Conservation (phyloP, 2,797 vertebrate species). For the Coranthus polyacanthus region DNA sequence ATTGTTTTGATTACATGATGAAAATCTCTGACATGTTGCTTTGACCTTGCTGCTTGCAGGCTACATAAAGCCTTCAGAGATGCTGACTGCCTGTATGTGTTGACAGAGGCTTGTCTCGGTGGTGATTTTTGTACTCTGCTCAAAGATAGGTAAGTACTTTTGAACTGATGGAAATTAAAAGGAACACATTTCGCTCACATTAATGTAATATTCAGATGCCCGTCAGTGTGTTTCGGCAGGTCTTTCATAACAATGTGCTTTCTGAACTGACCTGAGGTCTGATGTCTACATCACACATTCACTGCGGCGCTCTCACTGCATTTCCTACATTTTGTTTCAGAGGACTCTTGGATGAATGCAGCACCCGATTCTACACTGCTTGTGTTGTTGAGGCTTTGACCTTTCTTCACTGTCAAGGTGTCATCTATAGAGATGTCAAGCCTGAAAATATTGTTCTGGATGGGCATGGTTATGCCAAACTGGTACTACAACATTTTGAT, state of each 20-base stretch:
- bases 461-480: slow-evolving; percentile 84
- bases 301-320: neutral
- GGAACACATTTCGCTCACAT: neutral
- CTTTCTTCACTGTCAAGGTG: slow-evolving; percentile 78
- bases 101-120: slow-evolving; percentile 85
- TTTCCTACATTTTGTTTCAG: slow-evolving; percentile 57
- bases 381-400: slow-evolving; percentile 83
- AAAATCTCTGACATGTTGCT: slow-evolving; percentile 9
- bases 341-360: slow-evolving; percentile 79
- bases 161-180: neutral
- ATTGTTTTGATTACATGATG: slow-evolving; percentile 8
- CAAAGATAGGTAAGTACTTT: slow-evolving; percentile 79
- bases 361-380: slow-evolving; percentile 81
- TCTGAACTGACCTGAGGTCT: neutral
- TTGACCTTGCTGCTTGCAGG: slow-evolving; percentile 62
- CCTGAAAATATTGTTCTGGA: slow-evolving; percentile 85
- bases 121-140: slow-evolving; percentile 82
- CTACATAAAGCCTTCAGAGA: slow-evolving; percentile 81
- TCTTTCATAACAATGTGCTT: slow-evolving; percentile 25
- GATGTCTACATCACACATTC: neutral
- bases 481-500: slow-evolving; percentile 77
- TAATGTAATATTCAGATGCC: slow-evolving; percentile 4
- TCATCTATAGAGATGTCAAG: slow-evolving; percentile 86
- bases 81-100: slow-evolving; percentile 78
- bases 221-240: slow-evolving; percentile 6